phyloP scores from a whole-genome alignment of 1,140 invertebrate genomes.

The Rhopalosiphum maidis region DNA sequence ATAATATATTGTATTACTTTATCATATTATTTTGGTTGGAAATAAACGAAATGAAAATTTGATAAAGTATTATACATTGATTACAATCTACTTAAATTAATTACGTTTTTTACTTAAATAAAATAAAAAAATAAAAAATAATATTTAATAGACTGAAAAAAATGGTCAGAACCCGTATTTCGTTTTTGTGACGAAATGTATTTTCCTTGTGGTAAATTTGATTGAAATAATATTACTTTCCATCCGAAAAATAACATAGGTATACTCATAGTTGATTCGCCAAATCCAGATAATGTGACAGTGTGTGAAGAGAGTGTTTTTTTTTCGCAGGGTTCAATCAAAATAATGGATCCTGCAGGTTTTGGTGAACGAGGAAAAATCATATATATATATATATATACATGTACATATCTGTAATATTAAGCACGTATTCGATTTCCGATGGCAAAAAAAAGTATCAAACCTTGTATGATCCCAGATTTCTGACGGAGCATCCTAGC shows the following conservation, averaged over 20 bases:
- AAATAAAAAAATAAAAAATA: background rate
- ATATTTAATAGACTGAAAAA: background rate
- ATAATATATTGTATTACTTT: background rate
- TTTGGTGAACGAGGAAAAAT: background rate
- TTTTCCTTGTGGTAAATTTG: conserved; percentile 28
- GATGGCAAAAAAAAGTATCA: conserved; percentile 59
- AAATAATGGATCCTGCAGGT: conserved; percentile 52
- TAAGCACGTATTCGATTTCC: conserved; percentile 57
- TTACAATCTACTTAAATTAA: background rate
- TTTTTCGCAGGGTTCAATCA: conserved; percentile 46
- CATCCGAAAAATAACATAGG: conserved; percentile 27
- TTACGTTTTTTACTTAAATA: background rate
- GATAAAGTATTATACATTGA: background rate
- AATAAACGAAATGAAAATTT: background rate
- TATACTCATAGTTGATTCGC: conserved; percentile 40
- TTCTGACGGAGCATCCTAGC: conserved; percentile 87
- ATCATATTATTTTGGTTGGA: background rate
- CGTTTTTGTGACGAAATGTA: conserved; percentile 16
- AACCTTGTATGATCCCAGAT: conserved; percentile 85
- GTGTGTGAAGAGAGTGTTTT: conserved; percentile 36
- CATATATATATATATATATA: conserved; percentile 33
- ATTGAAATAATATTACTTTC: conserved; percentile 52
- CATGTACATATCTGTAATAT: conserved; percentile 18
- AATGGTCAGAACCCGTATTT: background rate
- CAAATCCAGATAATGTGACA: conserved; percentile 45